These are phyloP conservation scores for Portunus trituberculatus DNA, from an alignment of 1,140 invertebrate genomes.

Conservation along the genomic window DNA sequence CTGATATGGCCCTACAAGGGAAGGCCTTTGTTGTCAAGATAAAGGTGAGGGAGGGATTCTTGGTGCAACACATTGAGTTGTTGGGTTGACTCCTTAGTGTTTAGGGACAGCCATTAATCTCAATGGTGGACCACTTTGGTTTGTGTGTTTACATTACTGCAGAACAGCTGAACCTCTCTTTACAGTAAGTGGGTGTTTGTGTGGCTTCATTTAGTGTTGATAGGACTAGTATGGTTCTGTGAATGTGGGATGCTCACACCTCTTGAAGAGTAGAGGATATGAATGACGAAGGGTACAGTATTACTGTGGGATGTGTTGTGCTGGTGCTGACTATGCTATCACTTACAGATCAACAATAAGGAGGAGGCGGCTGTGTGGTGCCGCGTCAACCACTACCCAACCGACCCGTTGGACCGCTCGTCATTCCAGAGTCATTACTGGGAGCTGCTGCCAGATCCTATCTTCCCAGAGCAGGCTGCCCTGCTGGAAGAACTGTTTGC, in stretches of 20 bases:
- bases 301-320: background rate
- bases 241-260: no score
- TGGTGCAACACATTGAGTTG: no score
- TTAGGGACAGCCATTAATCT: no score
- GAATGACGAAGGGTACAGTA: no score
- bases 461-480: conserved; percentile 79
- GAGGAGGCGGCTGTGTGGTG: conserved; percentile 80
- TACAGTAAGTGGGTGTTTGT: no score
- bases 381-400: conserved; percentile 80
- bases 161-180: no score
- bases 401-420: conserved; percentile 76
- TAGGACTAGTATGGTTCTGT: no score
- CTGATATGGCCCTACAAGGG: conserved; percentile 87
- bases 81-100: no score
- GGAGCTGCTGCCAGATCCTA: conserved; percentile 77
- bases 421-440: conserved; percentile 75
- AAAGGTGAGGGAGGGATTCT: conserved; percentile 82
- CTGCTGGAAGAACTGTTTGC: conserved; percentile 77
- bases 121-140: no score
- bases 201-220: no score
- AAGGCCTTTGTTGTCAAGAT: conserved; percentile 91
- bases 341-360: conserved; percentile 83
- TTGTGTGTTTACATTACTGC: no score
- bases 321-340: background rate
- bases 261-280: no score